Evolutionary conservation across 2,888 invertebrate species (phyloP), one percentile per base, ranked within the genome.

Genomic region (Phyto melanocephala): DNA sequence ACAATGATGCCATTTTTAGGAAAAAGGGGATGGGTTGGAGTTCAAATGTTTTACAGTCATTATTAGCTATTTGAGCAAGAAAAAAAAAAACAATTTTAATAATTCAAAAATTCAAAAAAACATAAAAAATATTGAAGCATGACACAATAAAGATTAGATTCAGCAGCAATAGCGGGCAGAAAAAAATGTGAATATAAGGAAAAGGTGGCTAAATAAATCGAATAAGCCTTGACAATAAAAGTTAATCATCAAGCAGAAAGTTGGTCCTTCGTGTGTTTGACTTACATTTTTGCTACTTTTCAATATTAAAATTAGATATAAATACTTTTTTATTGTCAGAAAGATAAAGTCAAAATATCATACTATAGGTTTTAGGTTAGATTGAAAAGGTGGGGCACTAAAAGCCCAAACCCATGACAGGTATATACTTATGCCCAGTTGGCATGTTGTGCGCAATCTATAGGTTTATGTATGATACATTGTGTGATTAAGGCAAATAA

Each of bases 201-300:
- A 35, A 11, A 33, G 28, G 47, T 68, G 50, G 8, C 17, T 28
- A 2, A 28, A 45, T 37, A 76, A 58, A 58, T 17, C 13, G 20
- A 28, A 47, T 6, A 56, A 58, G 40, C 22, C 35, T 40, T 87
- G 86, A 85, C 87, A 89, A 88, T 88, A 89, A 89, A 88, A 89
- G 87, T 88, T 88, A 88, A 87, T 88, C 87, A 88, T 87, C 87
- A 87, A 87, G 86, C 11, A 15, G 7, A 24, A 60, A 33, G n/a
- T 62, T 52, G 11, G 24, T 40, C 50, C 3, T 24, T 50, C 3
- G 7, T 37, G n/a, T 15, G 8, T n/a, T 28, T 22, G 6, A n/a
- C n/a, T n/a, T n/a, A n/a, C n/a, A n/a, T n/a, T n/a, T n/a, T n/a
- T n/a, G n/a, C n/a, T n/a, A n/a, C n/a, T n/a, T n/a, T n/a, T n/a